phyloP scores from a whole-genome alignment of 2,113 vertebrate genomes.

The Osmerus eperlanus region DNA sequence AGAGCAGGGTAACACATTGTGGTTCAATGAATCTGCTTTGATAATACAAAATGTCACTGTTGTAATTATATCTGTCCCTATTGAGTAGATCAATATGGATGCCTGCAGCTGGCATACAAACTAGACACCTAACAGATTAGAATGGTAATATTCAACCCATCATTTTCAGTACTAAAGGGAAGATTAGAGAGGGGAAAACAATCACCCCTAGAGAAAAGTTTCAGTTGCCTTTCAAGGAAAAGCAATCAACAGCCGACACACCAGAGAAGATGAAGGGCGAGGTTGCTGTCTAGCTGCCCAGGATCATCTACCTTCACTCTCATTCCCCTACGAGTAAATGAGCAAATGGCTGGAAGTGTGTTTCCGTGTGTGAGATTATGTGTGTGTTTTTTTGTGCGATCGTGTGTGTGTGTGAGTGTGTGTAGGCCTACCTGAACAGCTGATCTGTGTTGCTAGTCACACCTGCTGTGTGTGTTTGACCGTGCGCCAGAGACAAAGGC shows the following conservation, averaged over 20 bases:
- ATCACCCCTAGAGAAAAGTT: not conserved
- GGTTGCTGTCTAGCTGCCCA: not conserved
- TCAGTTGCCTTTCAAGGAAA: not conserved
- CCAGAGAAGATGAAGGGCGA: not conserved
- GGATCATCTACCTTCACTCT: too few species aligned
- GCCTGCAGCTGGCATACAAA: too few species aligned
- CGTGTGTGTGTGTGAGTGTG: not conserved
- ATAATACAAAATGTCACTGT: too few species aligned
- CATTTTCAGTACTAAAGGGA: not conserved
- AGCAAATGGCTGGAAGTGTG: not conserved
- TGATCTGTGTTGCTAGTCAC: constrained; percentile 6
- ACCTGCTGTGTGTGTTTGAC: constrained; percentile 33
- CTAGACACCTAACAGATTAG: not conserved
- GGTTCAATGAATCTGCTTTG: too few species aligned
- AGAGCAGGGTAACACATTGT: too few species aligned
- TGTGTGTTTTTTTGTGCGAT: not conserved
- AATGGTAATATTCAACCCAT: not conserved
- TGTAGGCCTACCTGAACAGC: not conserved
- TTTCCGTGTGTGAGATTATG: not conserved
- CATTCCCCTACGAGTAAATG: not conserved
- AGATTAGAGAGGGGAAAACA: not conserved
- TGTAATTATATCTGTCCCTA: too few species aligned
- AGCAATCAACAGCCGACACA: constrained; percentile 11
- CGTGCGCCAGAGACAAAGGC: constrained; percentile 24
- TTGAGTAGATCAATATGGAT: too few species aligned